Percentiles rank a stretch among this genome's conserved stretches.
Evolutionary conservation across 2,113 vertebrate species (phyloP).

Genomic region (Fulica atra): DNA sequence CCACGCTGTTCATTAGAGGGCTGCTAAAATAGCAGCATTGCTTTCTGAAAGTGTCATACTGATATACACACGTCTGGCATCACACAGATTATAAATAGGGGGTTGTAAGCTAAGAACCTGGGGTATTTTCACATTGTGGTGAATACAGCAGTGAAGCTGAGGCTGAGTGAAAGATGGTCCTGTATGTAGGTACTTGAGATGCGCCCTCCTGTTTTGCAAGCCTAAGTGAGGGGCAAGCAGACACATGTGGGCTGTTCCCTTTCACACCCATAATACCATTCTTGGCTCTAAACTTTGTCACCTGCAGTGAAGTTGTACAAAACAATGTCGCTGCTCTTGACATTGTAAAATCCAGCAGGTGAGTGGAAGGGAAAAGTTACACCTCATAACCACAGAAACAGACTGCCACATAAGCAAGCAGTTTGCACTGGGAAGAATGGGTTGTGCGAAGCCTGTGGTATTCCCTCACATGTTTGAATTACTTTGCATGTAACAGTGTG

Average conservation of each 20-base stretch:
- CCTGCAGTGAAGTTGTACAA: not conserved
- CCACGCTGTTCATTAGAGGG: slow-evolving; percentile 37
- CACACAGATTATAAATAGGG: slow-evolving; percentile 57
- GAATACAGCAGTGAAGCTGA: not conserved
- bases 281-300: not conserved
- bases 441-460: not conserved
- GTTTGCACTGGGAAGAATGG: not conserved
- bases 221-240: not conserved
- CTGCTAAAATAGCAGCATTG: slow-evolving; percentile 57
- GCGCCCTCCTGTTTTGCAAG: not conserved
- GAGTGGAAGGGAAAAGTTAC: not conserved
- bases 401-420: not conserved
- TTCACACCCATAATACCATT: not conserved
- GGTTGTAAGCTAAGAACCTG: not conserved
- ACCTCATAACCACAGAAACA: not conserved
- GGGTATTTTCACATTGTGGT: not conserved
- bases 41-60: slow-evolving; percentile 31
- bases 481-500: not conserved
- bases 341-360: not conserved
- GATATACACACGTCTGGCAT: slow-evolving; percentile 55
- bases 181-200: not conserved
- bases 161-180: not conserved
- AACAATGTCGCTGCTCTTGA: not conserved
- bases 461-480: not conserved
- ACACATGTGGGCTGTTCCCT: not conserved